These are phyloP conservation scores for Cephalopterus ornatus DNA, from an alignment of 2,113 vertebrate genomes.

Conservation along the genomic window DNA sequence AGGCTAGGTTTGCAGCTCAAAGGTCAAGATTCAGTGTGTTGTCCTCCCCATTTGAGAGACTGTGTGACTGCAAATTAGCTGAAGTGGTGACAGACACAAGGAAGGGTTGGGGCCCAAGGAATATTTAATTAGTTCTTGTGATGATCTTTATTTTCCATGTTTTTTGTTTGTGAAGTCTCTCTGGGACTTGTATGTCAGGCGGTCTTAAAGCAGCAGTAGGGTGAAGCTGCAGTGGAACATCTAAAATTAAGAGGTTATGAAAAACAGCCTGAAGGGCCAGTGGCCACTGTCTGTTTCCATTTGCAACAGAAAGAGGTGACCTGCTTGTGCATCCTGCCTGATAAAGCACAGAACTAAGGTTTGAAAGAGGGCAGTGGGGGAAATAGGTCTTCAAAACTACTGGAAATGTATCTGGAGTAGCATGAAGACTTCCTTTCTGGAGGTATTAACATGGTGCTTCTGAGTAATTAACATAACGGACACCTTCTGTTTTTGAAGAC, in stretches of 20 bases:
- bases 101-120: not conserved
- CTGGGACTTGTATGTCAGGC: not conserved
- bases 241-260: not conserved
- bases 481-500: not conserved
- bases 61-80: not conserved
- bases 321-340: conserved; percentile 1
- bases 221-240: not conserved
- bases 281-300: not conserved
- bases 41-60: not conserved
- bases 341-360: not conserved
- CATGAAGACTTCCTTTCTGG: not conserved
- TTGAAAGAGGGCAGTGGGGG: not conserved
- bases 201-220: not conserved
- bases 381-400: not conserved
- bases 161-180: not conserved
- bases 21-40: not conserved
- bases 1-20: conserved; percentile 29
- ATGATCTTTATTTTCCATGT: not conserved
- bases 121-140: not conserved
- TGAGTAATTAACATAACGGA: not conserved
- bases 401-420: not conserved
- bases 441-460: not conserved
- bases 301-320: not conserved
- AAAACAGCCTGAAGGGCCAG: not conserved
- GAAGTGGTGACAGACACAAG: not conserved